Base-by-base conservation (phyloP, 2,888 invertebrate genomes). In the Actias luna region DNA sequence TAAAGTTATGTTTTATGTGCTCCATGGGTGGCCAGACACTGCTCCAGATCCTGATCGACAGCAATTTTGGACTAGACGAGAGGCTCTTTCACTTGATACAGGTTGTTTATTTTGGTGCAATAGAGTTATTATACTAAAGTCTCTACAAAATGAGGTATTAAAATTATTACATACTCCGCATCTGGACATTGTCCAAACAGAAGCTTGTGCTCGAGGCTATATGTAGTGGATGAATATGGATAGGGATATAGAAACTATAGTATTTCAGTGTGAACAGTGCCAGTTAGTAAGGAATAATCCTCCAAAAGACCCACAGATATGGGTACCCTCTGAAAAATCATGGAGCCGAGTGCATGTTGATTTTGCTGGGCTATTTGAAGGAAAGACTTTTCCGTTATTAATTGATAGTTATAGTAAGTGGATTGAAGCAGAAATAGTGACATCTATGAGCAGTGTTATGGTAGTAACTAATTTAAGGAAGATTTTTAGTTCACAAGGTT, bases 21-120 rank as follows among this genome's bases (percentile, higher is more conserved):
- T n/a, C 1, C 42, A 18, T 42, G 18, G 18, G n/a, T n/a, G 42
- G 18, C 18, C n/a, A n/a, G n/a, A n/a, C n/a, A n/a, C n/a, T n/a
- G n/a, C n/a, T n/a, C n/a, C n/a, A n/a, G n/a, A n/a, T n/a, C n/a
- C n/a, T n/a, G n/a, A n/a, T n/a, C n/a, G n/a, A n/a, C n/a, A n/a
- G n/a, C n/a, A n/a, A n/a, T n/a, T n/a, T n/a, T n/a, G n/a, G 8
- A 18, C 42, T 7, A 42, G 29, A 61, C 64, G 59, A 63, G 68
- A 66, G 16, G 62, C 52, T 63, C 58, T 42, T 42, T 42, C 42
- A 42, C 18, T 18, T 18, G 18, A 18, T 42, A 42, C n/a, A 42
- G 42, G 18, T 55, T 72, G 75, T 64, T 61, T 71, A 42, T 59
- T 69, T 5, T 72, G 66, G 67, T 63, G 65, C 14, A 65, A 69